phyloP scores from a whole-genome alignment of 2,113 vertebrate species.

The Ciconia maguari region DNA sequence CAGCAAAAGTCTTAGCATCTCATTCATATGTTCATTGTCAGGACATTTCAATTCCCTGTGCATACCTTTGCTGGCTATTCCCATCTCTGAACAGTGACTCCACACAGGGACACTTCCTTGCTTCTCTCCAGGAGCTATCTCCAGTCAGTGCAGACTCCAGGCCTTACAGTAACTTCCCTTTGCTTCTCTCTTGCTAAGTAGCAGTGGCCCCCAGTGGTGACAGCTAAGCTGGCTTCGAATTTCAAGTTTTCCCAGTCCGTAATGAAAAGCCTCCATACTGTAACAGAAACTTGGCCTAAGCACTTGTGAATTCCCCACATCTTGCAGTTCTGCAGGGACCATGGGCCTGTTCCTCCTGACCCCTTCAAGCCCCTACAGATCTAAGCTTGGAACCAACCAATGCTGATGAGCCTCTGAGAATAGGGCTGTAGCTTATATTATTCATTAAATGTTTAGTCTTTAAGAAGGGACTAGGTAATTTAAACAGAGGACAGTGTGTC shows the following conservation, averaged over 20 bases:
- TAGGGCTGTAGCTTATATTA: not conserved
- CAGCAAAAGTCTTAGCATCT: not conserved
- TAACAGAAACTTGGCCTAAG: not conserved
- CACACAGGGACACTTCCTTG: not conserved
- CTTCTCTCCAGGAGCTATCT: not conserved
- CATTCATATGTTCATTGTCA: not conserved
- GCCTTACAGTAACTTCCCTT: not conserved
- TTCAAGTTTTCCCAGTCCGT: not conserved
- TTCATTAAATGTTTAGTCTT: not conserved
- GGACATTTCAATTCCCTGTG: not conserved
- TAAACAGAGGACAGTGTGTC: not conserved
- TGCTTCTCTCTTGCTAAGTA: conserved; percentile 38
- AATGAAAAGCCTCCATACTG: not conserved
- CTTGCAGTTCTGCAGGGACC: not conserved
- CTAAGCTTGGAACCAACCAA: not conserved
- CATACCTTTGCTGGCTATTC: not conserved
- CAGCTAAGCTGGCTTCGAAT: not conserved
- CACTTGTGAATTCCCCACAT: not conserved
- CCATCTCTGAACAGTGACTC: not conserved
- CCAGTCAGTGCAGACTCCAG: not conserved
- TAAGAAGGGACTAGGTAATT: not conserved
- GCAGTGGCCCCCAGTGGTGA: conserved; percentile 63
- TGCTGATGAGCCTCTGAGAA: not conserved
- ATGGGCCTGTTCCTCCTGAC: not conserved
- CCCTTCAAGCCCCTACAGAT: not conserved